phyloP scores from a whole-genome alignment of 2,113 vertebrate species.

The Sebastes schlegelii region DNA sequence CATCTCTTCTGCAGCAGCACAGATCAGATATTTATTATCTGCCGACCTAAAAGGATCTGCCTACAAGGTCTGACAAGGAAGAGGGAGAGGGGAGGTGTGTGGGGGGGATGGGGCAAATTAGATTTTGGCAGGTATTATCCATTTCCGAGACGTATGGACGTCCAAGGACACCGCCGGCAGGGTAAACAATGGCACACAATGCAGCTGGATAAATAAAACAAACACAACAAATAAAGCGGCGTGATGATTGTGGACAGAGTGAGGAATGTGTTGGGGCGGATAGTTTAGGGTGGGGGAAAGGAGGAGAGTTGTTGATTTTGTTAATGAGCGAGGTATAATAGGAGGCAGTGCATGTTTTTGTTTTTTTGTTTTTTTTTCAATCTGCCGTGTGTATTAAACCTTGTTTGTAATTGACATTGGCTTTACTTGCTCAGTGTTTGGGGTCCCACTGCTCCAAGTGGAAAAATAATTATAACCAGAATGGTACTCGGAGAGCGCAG shows the following conservation, averaged over 20 bases:
- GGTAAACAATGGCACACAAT: constrained; percentile 76
- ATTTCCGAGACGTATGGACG: constrained; percentile 76
- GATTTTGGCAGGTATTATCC: constrained; percentile 82
- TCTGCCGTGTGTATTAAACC: background rate
- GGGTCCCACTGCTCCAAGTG: no score
- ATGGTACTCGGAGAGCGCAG: no score
- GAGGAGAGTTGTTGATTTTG: background rate
- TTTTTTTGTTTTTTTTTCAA: background rate
- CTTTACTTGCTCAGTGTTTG: no score
- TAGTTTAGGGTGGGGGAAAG: background rate
- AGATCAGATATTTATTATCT: constrained; percentile 76
- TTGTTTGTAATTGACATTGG: no score
- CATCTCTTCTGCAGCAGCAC: constrained; percentile 44
- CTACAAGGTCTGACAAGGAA: constrained; percentile 71
- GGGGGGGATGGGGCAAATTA: constrained; percentile 61
- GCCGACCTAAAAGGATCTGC: constrained; percentile 62
- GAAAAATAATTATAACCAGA: no score
- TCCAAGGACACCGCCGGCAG: constrained; percentile 76
- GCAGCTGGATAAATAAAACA: constrained; percentile 70
- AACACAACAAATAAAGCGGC: constrained; percentile 33
- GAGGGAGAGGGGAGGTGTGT: background rate
- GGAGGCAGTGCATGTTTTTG: background rate
- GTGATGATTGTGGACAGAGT: constrained; percentile 38
- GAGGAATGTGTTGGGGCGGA: constrained; percentile 52
- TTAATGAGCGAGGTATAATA: constrained; percentile 16